Percentiles rank a stretch among this genome's conserved stretches.
These are phyloP conservation scores for Phymanthus crucifer DNA, from an alignment of 92 coral and sea anemone species.

Conservation along the genomic window DNA sequence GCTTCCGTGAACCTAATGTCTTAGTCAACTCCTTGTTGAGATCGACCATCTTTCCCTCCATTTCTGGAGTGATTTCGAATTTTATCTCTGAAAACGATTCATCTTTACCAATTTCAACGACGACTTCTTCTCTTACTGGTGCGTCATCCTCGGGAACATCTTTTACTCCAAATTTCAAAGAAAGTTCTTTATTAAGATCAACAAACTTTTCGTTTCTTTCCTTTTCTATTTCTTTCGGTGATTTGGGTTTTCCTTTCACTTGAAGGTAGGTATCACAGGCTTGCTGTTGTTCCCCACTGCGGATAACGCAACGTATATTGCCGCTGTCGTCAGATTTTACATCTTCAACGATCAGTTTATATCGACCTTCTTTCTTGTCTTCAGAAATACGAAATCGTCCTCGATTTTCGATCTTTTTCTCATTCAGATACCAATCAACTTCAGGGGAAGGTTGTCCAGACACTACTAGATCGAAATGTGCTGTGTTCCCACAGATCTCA, in stretches of 20 bases:
- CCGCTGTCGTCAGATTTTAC: constrained; percentile 59
- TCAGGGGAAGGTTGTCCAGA: constrained; percentile 70
- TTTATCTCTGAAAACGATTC: constrained; percentile 9
- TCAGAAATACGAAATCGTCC: constrained; percentile 73
- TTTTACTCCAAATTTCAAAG: constrained; percentile 15
- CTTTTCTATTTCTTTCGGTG: constrained; percentile 22
- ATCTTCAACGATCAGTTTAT: constrained; percentile 59
- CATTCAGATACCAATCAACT: constrained; percentile 78
- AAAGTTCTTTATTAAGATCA: constrained; percentile 26
- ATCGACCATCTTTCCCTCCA: constrained; percentile 13
- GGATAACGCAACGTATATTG: constrained; percentile 52
- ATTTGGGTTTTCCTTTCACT: constrained; percentile 15
- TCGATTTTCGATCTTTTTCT: constrained; percentile 49
- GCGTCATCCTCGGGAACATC: constrained; percentile 11
- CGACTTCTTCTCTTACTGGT: not conserved
- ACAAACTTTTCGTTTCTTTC: constrained; percentile 21
- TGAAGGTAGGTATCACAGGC: constrained; percentile 17
- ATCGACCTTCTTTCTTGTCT: constrained; percentile 61
- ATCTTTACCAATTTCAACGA: not conserved
- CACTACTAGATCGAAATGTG: constrained; percentile 56
- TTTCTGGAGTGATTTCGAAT: constrained; percentile 4
- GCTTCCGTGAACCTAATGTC: constrained; percentile 6
- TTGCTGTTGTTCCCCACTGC: constrained; percentile 15
- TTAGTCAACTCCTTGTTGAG: constrained; percentile 21
- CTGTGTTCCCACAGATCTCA: constrained; percentile 65